Conservation (phyloP, 2,797 vertebrate genomes). For the Pangasius djambal region DNA sequence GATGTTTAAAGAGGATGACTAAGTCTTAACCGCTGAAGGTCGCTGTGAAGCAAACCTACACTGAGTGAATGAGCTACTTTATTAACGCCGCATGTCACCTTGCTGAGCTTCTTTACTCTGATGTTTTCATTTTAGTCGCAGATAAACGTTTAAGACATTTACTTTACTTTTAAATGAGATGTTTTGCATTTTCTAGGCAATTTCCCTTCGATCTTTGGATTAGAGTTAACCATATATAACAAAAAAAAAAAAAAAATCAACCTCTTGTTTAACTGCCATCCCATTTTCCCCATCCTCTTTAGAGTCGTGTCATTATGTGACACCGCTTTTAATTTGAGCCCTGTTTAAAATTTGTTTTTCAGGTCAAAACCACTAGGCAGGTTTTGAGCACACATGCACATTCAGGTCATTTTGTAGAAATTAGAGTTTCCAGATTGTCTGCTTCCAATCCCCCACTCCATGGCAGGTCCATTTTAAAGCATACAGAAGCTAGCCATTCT, state of each 20-base stretch:
- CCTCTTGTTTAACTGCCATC: neutral
- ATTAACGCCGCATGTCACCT: neutral
- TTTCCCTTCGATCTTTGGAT: neutral
- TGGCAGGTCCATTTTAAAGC: neutral
- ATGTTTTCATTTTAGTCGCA: neutral
- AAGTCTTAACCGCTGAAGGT: constrained; percentile 61
- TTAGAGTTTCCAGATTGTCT: neutral
- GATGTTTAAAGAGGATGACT: constrained; percentile 50
- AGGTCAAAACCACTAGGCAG: neutral
- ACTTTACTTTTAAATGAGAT: neutral
- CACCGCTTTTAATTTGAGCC: neutral
- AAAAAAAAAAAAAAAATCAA: neutral
- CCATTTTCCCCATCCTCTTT: neutral
- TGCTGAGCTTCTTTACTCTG: constrained; percentile 10
- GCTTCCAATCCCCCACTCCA: neutral
- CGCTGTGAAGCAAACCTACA: constrained; percentile 57
- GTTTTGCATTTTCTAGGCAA: neutral
- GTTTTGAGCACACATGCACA: neutral
- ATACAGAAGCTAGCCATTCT: neutral
- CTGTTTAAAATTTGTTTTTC: neutral
- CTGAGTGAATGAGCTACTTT: constrained; percentile 41
- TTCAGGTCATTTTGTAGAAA: neutral
- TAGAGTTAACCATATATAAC: neutral
- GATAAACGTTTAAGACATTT: neutral
- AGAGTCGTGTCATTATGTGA: neutral